These are phyloP conservation scores for Ciconia stormi DNA, from an alignment of 2,113 vertebrate genomes.

Conservation along the genomic window DNA sequence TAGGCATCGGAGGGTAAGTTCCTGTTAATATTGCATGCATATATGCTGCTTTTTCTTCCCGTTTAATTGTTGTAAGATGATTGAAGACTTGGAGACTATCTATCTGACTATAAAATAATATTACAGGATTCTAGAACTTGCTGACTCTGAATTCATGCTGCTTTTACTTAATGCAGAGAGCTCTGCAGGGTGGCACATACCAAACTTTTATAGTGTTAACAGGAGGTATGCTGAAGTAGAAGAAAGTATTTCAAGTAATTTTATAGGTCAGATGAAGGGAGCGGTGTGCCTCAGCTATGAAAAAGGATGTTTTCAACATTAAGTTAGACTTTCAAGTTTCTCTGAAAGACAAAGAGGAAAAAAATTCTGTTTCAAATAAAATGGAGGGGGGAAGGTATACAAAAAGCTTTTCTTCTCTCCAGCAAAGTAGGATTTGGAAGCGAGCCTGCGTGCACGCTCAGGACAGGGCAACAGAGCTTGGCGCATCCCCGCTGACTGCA, in stretches of 20 bases:
- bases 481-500: neutral
- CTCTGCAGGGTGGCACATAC: fast-evolving
- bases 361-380: neutral
- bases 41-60: neutral
- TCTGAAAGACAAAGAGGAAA: neutral
- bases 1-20: conserved; percentile 94
- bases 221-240: neutral
- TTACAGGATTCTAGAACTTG: fast-evolving
- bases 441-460: fast-evolving
- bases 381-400: fast-evolving
- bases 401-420: neutral
- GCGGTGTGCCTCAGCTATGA: fast-evolving
- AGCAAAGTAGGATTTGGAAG: neutral
- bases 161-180: neutral
- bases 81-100: fast-evolving
- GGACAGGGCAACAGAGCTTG: neutral
- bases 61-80: neutral
- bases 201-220: neutral
- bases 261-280: neutral
- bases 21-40: fast-evolving
- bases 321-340: neutral
- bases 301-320: fast-evolving
- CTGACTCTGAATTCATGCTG: too few relatives aligned
- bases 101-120: fast-evolving
- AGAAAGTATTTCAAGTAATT: too few relatives aligned